These are phyloP conservation scores for Microcebus lehilahytsara DNA, from an alignment of 2,113 vertebrate species.

Conservation along the genomic window DNA sequence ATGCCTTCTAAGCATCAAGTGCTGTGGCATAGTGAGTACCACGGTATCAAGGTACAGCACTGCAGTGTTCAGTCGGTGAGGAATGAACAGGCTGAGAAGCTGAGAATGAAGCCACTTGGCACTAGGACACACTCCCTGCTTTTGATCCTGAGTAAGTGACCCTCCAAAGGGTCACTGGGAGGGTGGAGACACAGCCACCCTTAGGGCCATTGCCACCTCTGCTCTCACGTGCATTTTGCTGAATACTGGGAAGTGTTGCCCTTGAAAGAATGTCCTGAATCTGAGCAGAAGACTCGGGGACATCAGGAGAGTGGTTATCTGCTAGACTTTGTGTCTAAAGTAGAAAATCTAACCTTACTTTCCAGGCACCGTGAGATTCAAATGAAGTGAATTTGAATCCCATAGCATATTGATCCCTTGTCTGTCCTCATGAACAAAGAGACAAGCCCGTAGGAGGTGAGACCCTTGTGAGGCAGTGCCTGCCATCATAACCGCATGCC, in stretches of 20 bases:
- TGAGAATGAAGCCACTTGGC: background rate
- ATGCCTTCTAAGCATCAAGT: background rate
- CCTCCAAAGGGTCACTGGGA: background rate
- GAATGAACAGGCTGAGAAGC: too few species aligned
- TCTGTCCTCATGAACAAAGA: background rate
- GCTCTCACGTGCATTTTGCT: background rate
- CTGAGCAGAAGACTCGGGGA: background rate
- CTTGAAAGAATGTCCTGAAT: background rate
- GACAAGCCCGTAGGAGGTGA: background rate
- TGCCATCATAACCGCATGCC: background rate
- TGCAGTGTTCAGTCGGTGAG: background rate
- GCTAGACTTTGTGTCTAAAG: background rate
- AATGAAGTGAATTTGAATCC: background rate
- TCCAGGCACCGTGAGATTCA: background rate
- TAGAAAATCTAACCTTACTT: too few species aligned
- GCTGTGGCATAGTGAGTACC: background rate
- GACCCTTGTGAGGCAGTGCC: background rate
- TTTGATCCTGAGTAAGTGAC: background rate
- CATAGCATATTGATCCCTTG: background rate
- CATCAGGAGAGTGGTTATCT: background rate
- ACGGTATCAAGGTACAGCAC: background rate
- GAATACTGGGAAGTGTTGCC: background rate
- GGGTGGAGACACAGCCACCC: background rate
- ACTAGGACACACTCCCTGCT: background rate
- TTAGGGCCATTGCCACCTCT: too few species aligned